Evolutionary conservation across 1,140 invertebrate species (phyloP).

Genomic region (Drosophila malerkotliana): DNA sequence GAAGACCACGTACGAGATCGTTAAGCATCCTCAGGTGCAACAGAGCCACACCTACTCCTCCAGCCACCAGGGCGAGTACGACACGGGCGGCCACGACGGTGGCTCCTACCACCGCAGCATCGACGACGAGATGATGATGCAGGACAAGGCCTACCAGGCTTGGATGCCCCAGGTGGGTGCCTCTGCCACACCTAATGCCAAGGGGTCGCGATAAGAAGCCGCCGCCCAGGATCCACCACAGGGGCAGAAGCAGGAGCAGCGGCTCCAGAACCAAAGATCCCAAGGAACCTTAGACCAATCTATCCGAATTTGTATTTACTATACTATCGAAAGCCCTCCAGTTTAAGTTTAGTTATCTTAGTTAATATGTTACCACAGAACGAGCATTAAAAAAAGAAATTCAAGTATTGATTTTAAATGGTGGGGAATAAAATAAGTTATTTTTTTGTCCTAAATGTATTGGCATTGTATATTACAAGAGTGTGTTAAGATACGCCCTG

Average conservation of each 20-base stretch:
- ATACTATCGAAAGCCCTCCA: constrained; percentile 66
- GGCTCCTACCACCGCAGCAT: constrained; percentile 87
- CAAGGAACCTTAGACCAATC: constrained; percentile 51
- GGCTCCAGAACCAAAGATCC: constrained; percentile 67
- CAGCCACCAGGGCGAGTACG: constrained; percentile 88
- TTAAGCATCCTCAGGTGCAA: constrained; percentile 92
- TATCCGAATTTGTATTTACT: constrained; percentile 70
- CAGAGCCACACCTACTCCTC: constrained; percentile 91
- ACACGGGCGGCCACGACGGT: constrained; percentile 86
- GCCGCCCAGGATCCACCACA: not conserved
- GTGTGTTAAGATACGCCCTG: constrained; percentile 1
- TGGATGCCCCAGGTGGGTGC: constrained; percentile 76
- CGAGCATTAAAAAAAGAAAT: constrained; percentile 40
- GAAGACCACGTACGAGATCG: constrained; percentile 93
- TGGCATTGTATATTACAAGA: not conserved
- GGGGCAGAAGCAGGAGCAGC: not conserved
- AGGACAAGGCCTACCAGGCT: constrained; percentile 86
- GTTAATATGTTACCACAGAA: constrained; percentile 63
- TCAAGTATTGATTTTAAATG: not conserved
- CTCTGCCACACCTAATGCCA: constrained; percentile 23
- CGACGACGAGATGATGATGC: constrained; percentile 86
- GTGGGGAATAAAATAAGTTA: not conserved
- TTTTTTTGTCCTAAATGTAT: not conserved
- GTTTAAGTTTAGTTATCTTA: constrained; percentile 63
- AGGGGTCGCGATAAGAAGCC: constrained; percentile 52